A percentile compares a stretch with the other conserved stretches of the same genome.
phyloP scores from a whole-genome alignment of 2,113 vertebrate species.

The Aphyosemion australe region DNA sequence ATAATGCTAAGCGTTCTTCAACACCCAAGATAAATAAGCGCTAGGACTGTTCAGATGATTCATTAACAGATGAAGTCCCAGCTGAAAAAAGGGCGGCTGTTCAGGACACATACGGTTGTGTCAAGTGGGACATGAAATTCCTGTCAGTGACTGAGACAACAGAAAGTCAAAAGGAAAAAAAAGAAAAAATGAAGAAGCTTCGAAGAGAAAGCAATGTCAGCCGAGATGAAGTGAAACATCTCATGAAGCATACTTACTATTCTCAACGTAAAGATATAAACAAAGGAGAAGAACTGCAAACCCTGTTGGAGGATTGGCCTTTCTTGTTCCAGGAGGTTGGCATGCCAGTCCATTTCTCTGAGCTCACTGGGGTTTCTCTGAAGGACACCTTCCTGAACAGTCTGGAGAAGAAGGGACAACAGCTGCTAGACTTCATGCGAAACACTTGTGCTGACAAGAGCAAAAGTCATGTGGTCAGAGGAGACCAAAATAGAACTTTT shows the following conservation, averaged over 20 bases:
- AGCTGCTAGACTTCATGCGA: slow-evolving; percentile 39
- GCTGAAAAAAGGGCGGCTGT: slow-evolving; percentile 34
- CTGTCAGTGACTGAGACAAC: slow-evolving; percentile 39
- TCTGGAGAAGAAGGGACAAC: slow-evolving; percentile 38
- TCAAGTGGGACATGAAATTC: slow-evolving; percentile 34
- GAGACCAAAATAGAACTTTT: too few species aligned
- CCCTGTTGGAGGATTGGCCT: slow-evolving; percentile 40
- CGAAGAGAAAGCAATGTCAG: slow-evolving; percentile 12
- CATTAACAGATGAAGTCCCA: slow-evolving; percentile 30
- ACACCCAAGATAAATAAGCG: slow-evolving; percentile 34
- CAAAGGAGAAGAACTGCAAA: slow-evolving; percentile 29
- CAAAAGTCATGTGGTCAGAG: too few species aligned
- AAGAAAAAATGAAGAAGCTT: slow-evolving; percentile 28
- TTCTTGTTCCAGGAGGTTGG: slow-evolving; percentile 50
- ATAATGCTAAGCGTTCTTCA: slow-evolving; percentile 34
- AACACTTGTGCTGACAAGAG: slow-evolving; percentile 34
- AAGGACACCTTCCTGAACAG: slow-evolving; percentile 27
- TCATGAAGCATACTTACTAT: slow-evolving; percentile 47
- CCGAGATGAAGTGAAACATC: background rate
- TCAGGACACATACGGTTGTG: slow-evolving; percentile 41
- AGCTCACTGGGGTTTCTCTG: slow-evolving; percentile 44
- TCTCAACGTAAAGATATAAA: slow-evolving; percentile 40
- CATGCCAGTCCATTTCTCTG: slow-evolving; percentile 34
- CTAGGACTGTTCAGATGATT: slow-evolving; percentile 25
- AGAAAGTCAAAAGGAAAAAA: slow-evolving; percentile 44